Conservation (phyloP, 2,797 vertebrate species). For the Pseudochaenichthys georgianus region DNA sequence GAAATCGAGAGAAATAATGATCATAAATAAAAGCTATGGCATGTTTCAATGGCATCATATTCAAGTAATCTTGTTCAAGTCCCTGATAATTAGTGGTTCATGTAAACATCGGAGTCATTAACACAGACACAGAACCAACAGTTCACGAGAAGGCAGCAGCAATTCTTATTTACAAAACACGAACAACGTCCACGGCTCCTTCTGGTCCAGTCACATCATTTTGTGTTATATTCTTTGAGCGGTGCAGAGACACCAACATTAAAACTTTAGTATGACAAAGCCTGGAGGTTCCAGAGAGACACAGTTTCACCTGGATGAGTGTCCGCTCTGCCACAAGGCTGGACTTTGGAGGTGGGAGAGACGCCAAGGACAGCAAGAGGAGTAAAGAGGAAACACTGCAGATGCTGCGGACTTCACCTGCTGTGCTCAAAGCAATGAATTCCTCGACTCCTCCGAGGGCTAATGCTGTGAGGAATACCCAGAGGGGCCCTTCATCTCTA, state of each 20-base stretch:
- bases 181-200: constrained; percentile 48
- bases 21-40: constrained; percentile 85
- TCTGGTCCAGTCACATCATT: constrained; percentile 73
- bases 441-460: constrained; percentile 45
- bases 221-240: constrained; percentile 68
- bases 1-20: constrained; percentile 40
- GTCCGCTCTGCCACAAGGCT: constrained; percentile 45
- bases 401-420: constrained; percentile 47
- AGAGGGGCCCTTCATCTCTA: constrained; percentile 49
- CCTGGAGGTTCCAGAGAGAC: constrained; percentile 44
- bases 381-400: background rate
- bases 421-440: constrained; percentile 63
- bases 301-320: constrained; percentile 20
- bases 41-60: constrained; percentile 86
- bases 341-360: constrained; percentile 68
- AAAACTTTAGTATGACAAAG: constrained; percentile 65
- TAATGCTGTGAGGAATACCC: constrained; percentile 49
- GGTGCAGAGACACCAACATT: constrained; percentile 52
- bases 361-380: constrained; percentile 1
- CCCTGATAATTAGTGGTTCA: constrained; percentile 88
- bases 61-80: constrained; percentile 91
- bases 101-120: constrained; percentile 85
- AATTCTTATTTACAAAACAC: constrained; percentile 79
- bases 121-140: constrained; percentile 81
- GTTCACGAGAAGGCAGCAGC: constrained; percentile 86